Base-by-base conservation (phyloP, 2,888 invertebrate genomes). In the Phlogophora meticulosa region DNA sequence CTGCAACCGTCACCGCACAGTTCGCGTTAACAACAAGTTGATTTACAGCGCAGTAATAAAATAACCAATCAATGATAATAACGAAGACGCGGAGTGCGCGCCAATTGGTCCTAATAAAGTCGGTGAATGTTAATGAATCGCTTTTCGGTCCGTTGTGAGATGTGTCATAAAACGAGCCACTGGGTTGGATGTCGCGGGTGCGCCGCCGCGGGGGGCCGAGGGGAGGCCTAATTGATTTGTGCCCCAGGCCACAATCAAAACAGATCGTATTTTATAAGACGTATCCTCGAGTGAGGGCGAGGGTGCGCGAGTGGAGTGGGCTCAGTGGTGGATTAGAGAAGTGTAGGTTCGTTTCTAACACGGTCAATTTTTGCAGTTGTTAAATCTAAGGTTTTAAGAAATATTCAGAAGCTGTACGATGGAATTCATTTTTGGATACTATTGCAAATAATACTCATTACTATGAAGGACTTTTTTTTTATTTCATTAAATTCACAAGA, bases 241-340 rank as follows among this genome's bases (percentile, higher is more conserved):
- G 95, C 95, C 95, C 94, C 93, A 92, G 95, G 96, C 95, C 94
- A 95, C 95, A 96, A 95, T 95, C 95, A 96, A 96, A 96, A 96
- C 95, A 95, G 95, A 95, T 95, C 95, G 95, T 95, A 95, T 94
- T 95, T 95, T 95, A 95, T 94, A 95, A 95, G 95, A 95, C 90
- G 92, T 92, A 95, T 94, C 92, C 86, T 89, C 85, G 76, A 82
- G 78, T 88, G 92, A 90, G 93, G 92, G 93, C 80, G 93, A 92
- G 92, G 93, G 92, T 90, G 89, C 86, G 81, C 75, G 80, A 52
- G 84, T 72, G 56, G 69, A 69, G 46, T 69, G 49, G 20, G 69
- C n/a, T 53, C 34, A 55, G 60, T 56, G 40, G 68, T 43, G 57
- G 76, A 68, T 67, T 68, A 67, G n/a, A 34, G 24, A 7, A 62